A percentile compares a stretch with the other conserved stretches of the same genome.
These are phyloP conservation scores for Polydrusus tereticollis DNA, from an alignment of 2,888 invertebrate genomes.

Conservation along the genomic window DNA sequence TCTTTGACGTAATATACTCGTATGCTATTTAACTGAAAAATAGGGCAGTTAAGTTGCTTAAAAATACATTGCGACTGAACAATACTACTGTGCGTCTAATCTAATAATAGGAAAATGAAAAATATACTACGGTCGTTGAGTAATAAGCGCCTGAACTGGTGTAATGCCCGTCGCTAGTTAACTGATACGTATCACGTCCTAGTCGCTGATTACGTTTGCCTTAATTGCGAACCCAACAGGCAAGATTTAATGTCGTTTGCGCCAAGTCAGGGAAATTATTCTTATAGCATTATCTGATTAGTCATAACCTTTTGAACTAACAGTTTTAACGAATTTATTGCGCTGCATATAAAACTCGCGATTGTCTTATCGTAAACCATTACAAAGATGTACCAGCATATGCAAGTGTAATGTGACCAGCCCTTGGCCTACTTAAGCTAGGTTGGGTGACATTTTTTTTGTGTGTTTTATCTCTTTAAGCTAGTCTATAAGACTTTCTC, in stretches of 20 bases:
- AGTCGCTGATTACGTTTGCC: slow-evolving; percentile 34
- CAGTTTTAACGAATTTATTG: not conserved
- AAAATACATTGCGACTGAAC: no score
- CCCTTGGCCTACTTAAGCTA: no score
- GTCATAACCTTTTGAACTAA: slow-evolving; percentile 26
- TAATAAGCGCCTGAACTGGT: not conserved
- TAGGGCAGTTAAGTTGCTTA: no score
- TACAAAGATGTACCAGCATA: no score
- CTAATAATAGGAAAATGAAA: not conserved
- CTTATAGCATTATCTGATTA: slow-evolving; percentile 35
- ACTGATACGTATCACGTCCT: slow-evolving; percentile 38
- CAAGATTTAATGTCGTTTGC: slow-evolving; percentile 37
- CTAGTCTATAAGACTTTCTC: no score
- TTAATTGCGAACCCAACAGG: slow-evolving; percentile 44
- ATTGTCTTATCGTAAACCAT: no score
- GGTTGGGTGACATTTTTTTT: no score
- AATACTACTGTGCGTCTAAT: not conserved
- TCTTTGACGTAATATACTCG: no score
- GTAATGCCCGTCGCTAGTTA: slow-evolving; percentile 15
- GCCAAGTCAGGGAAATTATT: slow-evolving; percentile 31
- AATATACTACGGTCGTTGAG: not conserved
- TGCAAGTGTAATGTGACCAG: no score
- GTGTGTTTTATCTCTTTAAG: no score
- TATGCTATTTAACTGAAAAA: no score
- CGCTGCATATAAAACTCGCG: not conserved